Base-by-base conservation (phyloP, 2,888 invertebrate genomes). In the Cordylochernes scorpioides region DNA sequence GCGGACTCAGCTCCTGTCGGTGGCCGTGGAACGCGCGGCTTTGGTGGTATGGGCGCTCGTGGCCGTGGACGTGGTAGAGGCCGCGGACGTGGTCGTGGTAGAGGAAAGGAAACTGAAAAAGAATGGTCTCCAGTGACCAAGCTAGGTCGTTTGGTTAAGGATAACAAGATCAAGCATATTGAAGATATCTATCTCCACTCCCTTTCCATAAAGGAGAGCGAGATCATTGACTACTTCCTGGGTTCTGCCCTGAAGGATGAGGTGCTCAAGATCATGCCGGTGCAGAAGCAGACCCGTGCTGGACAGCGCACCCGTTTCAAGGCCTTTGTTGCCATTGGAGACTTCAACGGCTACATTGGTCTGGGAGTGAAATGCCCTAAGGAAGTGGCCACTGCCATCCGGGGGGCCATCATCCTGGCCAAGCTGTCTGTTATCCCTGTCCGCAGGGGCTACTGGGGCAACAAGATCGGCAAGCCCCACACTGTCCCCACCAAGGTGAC, bases 401-500 rank as follows among this genome's bases (percentile, higher is more conserved):
- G 97, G 45, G 91, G 94, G 29, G 97, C 97, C 37, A 99, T 99
- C 49, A 88, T 94, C 47, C 62, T 94, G 39, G 97, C 97, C 30
- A 99, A 97, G 56, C 62, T 97, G 32, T 91, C 94, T 0, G 86
- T 97, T 34, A 78, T 97, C 29, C 97, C 97, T 2, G 94, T 97
- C 7, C 71, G 97, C 39, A 67, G 94, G 60, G 97, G 97, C 29
- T 97, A 97, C 57, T 97, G 97, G 97, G 97, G 97, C 52, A 97
- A 97, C 65, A 97, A 94, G 62, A 88, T 99, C 49, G 94, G 94
- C 49, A 80, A 82, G 50, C 94, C 97, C 22, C 97, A 99, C 53
- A 97, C 97, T 10, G 94, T 99, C 21, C 97, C 97, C 31, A 97
- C 94, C 71, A 99, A 97, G 68, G 88, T 97, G 9, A 91, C 91